Conservation (phyloP, 2,797 vertebrate genomes). For the Falco naumanni region DNA sequence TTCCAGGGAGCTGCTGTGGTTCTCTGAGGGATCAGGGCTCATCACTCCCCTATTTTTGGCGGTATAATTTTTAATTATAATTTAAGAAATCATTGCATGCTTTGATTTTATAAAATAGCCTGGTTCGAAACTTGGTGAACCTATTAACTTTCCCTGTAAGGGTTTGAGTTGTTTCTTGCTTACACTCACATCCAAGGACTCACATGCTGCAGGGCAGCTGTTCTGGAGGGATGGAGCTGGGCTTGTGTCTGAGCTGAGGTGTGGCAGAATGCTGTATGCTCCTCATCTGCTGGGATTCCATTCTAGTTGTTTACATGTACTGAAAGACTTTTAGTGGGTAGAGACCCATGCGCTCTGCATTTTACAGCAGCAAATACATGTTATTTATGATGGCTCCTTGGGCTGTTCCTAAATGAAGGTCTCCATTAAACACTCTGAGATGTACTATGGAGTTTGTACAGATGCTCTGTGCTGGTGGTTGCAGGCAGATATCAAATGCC, state of each 20-base stretch:
- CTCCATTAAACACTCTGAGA: not conserved
- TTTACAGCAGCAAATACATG: not conserved
- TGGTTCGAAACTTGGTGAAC: not conserved
- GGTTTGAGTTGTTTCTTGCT: not conserved
- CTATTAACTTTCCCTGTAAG: not conserved
- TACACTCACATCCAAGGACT: not conserved
- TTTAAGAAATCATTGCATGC: not conserved
- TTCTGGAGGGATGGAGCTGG: not conserved
- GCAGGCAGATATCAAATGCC: not conserved
- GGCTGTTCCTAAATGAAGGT: not conserved
- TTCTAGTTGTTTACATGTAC: not conserved
- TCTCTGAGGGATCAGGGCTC: not conserved
- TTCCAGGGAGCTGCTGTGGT: not conserved
- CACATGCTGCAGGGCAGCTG: not conserved
- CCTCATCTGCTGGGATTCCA: not conserved
- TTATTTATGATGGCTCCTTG: not conserved
- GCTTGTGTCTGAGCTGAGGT: not conserved
- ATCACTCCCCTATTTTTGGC: not conserved
- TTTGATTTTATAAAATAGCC: not conserved
- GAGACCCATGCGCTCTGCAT: not conserved
- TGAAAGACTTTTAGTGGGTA: not conserved
- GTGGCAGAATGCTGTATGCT: not conserved
- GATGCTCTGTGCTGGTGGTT: not conserved
- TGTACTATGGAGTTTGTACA: not conserved
- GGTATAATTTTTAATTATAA: not conserved